A percentile compares a stretch with the other conserved stretches of the same genome.
phyloP scores from a whole-genome alignment of 2,888 invertebrate species.

The Mythimna ferrago region DNA sequence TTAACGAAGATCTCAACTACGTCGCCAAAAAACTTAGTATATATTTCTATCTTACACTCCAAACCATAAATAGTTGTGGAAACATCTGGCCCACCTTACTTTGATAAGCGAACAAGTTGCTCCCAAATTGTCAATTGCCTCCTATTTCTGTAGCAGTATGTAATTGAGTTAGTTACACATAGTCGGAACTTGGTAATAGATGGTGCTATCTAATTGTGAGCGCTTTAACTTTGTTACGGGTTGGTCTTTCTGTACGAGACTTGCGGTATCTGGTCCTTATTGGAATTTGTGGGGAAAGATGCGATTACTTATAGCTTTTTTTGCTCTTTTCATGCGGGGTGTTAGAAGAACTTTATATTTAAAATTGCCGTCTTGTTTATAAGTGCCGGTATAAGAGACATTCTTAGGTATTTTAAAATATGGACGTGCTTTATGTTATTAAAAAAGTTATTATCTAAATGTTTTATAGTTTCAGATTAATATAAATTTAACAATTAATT shows the following conservation, averaged over 20 bases:
- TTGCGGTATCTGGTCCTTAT: background rate
- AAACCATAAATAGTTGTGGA: conserved; percentile 23
- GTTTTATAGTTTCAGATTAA: too few species aligned
- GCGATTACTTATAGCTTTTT: background rate
- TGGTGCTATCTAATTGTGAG: conserved; percentile 59
- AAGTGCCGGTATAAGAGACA: background rate
- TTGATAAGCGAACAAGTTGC: conserved; percentile 42
- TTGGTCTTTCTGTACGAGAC: conserved; percentile 26
- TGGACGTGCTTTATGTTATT: too few species aligned
- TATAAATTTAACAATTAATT: too few species aligned
- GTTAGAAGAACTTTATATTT: background rate
- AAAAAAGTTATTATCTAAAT: too few species aligned
- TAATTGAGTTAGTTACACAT: conserved; percentile 68
- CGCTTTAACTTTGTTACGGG: conserved; percentile 60
- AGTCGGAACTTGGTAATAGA: conserved; percentile 59
- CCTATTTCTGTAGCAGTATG: conserved; percentile 58
- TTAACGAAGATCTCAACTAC: background rate
- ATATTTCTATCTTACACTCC: background rate
- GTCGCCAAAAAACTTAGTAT: conserved; percentile 7
- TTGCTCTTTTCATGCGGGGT: background rate
- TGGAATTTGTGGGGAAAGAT: conserved; percentile 4
- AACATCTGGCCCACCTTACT: conserved; percentile 44
- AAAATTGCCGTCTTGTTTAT: background rate
- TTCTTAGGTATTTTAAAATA: too few species aligned
- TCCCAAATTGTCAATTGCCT: conserved; percentile 61